phyloP scores from a whole-genome alignment of 92 coral and sea anemone species.

The Desmophyllum pertusum region DNA sequence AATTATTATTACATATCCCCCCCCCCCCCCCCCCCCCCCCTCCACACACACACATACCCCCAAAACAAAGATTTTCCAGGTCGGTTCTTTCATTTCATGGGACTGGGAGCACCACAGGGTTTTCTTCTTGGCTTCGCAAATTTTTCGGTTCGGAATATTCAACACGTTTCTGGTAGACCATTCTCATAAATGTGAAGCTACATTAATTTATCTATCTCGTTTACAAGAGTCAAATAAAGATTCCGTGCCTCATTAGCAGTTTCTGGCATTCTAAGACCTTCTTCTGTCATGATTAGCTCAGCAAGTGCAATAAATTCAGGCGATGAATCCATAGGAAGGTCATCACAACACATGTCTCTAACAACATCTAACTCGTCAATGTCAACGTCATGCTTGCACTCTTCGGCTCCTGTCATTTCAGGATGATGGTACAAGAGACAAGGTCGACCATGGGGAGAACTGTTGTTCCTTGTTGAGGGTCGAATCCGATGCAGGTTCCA shows the following conservation, averaged over 20 bases:
- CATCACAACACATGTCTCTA: constrained; percentile 50
- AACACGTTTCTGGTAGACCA: constrained; percentile 31
- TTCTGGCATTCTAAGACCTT: constrained; percentile 59
- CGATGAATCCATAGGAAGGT: constrained; percentile 48
- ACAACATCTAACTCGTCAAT: constrained; percentile 48
- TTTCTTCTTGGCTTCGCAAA: no score
- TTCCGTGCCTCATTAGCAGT: constrained; percentile 50
- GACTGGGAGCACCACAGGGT: no score
- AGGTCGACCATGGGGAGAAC: constrained; percentile 58
- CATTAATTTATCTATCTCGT: constrained; percentile 51
- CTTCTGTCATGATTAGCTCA: constrained; percentile 52
- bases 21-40: no score
- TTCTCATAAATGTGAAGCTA: constrained; percentile 36
- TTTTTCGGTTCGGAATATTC: no score
- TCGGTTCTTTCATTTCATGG: no score
- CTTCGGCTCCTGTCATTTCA: constrained; percentile 49
- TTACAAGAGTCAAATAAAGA: constrained; percentile 50
- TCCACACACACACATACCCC: no score
- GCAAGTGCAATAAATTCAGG: constrained; percentile 53
- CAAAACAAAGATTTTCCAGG: no score
- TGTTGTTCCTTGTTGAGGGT: constrained; percentile 54
- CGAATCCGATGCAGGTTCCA: constrained; percentile 60
- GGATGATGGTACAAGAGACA: constrained; percentile 58
- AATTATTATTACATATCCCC: no score
- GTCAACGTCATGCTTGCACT: constrained; percentile 50